A percentile compares a stretch with the other conserved stretches of the same genome.
These are phyloP conservation scores for Rynchops niger DNA, from an alignment of 2,113 vertebrate species.

Conservation along the genomic window DNA sequence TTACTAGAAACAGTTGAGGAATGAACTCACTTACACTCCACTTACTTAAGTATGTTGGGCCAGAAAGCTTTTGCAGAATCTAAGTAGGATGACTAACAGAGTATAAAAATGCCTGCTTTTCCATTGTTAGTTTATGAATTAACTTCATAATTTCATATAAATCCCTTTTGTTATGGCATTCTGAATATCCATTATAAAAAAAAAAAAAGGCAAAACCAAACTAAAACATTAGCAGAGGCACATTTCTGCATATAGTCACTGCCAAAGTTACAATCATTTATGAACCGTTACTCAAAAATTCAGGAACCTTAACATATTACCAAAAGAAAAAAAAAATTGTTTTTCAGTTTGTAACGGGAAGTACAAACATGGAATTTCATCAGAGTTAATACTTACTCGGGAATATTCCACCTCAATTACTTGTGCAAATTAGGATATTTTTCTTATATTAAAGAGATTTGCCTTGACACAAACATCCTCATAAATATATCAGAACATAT, in stretches of 20 bases:
- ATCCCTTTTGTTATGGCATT: background rate
- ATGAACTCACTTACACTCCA: background rate
- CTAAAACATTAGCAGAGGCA: background rate
- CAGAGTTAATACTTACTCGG: background rate
- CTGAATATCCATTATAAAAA: background rate
- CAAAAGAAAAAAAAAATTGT: accelerated
- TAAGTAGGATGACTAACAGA: background rate
- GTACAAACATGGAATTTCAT: background rate
- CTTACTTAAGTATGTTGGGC: background rate
- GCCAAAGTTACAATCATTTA: background rate
- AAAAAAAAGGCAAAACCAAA: background rate
- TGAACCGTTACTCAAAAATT: background rate
- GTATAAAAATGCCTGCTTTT: background rate
- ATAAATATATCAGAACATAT: background rate
- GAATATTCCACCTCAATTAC: background rate
- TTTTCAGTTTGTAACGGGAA: background rate
- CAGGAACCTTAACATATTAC: background rate
- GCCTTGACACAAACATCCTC: background rate
- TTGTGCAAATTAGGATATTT: background rate
- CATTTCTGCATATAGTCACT: background rate
- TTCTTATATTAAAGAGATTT: background rate
- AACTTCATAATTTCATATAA: background rate
- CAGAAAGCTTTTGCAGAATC: background rate
- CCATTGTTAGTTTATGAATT: background rate
- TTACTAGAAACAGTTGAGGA: background rate